phyloP scores from a whole-genome alignment of 2,888 invertebrate genomes.

The Parelbella ahira region DNA sequence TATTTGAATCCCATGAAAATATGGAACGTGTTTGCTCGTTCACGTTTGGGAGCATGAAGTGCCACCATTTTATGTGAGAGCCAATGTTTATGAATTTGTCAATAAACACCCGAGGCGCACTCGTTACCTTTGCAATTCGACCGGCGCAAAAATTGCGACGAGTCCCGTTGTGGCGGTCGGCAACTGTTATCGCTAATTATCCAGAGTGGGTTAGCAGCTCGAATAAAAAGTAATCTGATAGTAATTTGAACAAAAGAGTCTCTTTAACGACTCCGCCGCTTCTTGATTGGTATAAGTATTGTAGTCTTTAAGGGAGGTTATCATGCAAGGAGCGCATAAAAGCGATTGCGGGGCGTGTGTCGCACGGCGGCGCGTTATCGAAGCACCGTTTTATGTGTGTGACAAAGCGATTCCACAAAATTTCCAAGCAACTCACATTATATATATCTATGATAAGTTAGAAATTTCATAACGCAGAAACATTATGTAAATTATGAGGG shows the following conservation, averaged over 20 bases:
- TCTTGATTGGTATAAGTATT: slow-evolving; percentile 54
- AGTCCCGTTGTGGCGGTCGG: slow-evolving; percentile 32
- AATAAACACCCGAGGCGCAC: slow-evolving; percentile 60
- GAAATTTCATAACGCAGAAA: slow-evolving; percentile 33
- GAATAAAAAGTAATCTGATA: slow-evolving; percentile 65
- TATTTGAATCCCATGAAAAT: slow-evolving; percentile 78
- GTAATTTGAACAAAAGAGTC: slow-evolving; percentile 64
- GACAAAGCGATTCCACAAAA: slow-evolving; percentile 24
- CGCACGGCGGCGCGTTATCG: slow-evolving; percentile 47
- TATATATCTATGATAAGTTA: slow-evolving; percentile 25
- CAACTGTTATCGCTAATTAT: slow-evolving; percentile 60
- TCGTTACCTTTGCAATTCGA: slow-evolving; percentile 62
- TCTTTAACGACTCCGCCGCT: slow-evolving; percentile 52
- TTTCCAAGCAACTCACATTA: not conserved
- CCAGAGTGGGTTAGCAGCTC: slow-evolving; percentile 51
- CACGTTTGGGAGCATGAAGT: slow-evolving; percentile 56
- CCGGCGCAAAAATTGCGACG: slow-evolving; percentile 45
- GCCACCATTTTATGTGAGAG: slow-evolving; percentile 63
- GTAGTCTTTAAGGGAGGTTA: slow-evolving; percentile 56
- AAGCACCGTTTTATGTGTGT: slow-evolving; percentile 40
- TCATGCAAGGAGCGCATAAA: slow-evolving; percentile 67
- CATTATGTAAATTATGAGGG: slow-evolving; percentile 40
- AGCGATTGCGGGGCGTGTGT: slow-evolving; percentile 52
- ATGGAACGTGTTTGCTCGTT: slow-evolving; percentile 67
- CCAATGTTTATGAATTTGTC: slow-evolving; percentile 78